Evolutionary conservation across 2,113 vertebrate genomes (phyloP).

Genomic region (Dissostichus mawsoni): DNA sequence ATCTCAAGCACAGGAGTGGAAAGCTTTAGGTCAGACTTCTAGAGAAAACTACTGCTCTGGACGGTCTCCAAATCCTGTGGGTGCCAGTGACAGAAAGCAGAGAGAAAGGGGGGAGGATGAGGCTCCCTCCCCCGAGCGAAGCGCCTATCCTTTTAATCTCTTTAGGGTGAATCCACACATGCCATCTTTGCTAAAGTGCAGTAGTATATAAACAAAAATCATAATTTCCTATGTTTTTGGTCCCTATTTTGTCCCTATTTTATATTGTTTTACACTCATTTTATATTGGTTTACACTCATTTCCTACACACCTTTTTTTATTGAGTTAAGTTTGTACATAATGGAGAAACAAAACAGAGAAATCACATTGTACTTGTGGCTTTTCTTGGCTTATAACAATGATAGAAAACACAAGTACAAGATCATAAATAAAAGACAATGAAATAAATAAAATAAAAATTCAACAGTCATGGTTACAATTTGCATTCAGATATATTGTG

Average conservation of each 20-base stretch:
- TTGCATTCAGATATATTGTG: no score
- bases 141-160: conserved; percentile 12
- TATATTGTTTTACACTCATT: conserved; percentile 1
- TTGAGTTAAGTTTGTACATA: no score
- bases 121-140: not conserved
- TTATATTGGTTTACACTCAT: conserved; percentile 1
- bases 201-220: not conserved
- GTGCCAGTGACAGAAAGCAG: conserved; percentile 45
- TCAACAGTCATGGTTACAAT: no score
- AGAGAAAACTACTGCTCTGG: conserved; percentile 57
- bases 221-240: no score
- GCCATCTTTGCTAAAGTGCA: not conserved
- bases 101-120: not conserved
- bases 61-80: conserved; percentile 33
- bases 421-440: no score
- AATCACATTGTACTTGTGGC: conserved; percentile 39
- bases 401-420: no score
- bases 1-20: conserved; percentile 27
- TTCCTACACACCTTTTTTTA: conserved; percentile 28
- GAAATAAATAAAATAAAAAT: no score
- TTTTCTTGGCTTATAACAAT: no score
- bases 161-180: not conserved
- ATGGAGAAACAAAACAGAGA: no score
- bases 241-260: not conserved
- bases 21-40: conserved; percentile 30